Evolutionary conservation across 1,140 invertebrate genomes (phyloP).

Genomic region (Ips nitidus): DNA sequence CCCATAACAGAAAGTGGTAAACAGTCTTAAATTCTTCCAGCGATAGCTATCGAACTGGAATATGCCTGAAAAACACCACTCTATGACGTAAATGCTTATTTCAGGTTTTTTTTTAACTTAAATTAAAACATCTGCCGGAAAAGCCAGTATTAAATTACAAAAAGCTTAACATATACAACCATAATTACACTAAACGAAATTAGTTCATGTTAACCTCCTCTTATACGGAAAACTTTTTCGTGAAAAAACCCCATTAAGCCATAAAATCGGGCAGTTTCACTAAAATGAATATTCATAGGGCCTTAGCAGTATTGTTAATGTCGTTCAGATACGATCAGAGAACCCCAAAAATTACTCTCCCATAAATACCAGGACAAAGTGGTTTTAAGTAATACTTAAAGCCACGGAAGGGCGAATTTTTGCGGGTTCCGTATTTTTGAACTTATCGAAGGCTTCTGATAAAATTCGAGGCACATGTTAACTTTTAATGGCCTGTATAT

Average conservation of each 20-base stretch:
- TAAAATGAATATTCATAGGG: constrained; percentile 6
- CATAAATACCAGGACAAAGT: neutral
- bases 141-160: too few species aligned
- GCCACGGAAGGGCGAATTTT: neutral
- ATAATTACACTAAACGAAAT: too few species aligned
- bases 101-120: too few species aligned
- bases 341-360: constrained; percentile 1
- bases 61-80: neutral
- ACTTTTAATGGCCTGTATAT: neutral
- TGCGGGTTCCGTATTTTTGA: neutral
- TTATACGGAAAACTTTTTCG: neutral
- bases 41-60: constrained; percentile 1
- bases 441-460: constrained; percentile 4
- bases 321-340: neutral
- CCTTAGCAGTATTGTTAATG: constrained; percentile 2
- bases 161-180: too few species aligned
- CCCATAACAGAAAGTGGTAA: constrained; percentile 3
- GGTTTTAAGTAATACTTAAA: neutral
- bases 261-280: neutral
- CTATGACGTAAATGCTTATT: neutral
- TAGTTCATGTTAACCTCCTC: neutral
- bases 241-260: neutral
- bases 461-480: neutral
- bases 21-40: neutral
- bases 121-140: too few species aligned